Evolutionary conservation across 2,797 vertebrate genomes (phyloP), one percentile per base, ranked within the genome.

Genomic region (Apogon talboti): DNA sequence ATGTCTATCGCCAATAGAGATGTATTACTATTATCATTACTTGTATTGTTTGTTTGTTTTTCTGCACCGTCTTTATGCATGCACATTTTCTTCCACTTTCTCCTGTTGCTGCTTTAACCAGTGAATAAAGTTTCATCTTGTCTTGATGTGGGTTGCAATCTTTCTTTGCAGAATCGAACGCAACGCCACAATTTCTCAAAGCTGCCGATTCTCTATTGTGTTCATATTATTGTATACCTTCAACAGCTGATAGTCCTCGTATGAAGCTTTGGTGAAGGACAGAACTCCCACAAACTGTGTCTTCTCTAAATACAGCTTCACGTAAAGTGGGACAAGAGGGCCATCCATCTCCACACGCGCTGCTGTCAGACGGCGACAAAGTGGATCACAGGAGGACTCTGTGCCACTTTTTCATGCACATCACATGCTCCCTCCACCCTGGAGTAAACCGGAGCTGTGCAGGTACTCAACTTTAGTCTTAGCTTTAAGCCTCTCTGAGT

Each of bases 181-280:
- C 3, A 33, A 1, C 7, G 30, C 2, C 30, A 33, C 30, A 3
- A 33, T 33, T 9, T 33, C 30, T 28, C 6, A 28, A 6, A 6
- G 24, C 24, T 33, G 30, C 30, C 30, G 7, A 7, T 6, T 3
- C 30, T 33, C 30, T 33, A 7, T 33, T 33, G 8, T 33, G 8
- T 33, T 33, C 8, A 33, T 33, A 9, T 9, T 3, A 33, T 33
- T 33, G 8, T 33, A 6, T 33, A 33, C 3, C 30, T 33, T 33
- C 6, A 33, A 33, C 6, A 33, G 30, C 8, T 9, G 30, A 33
- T 33, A 33, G 3, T 24, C 38, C n/a, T 43, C 28, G n/a, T 14
- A 14, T n/a, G 35, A 3, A 35, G 19, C 55, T 61, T 49, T 65
- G 62, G 69, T 75, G 75, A 84, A 86, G 74, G 82, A 77, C 75